Evolutionary conservation across 2,888 invertebrate genomes (phyloP).

Genomic region (Alcis repandata): DNA sequence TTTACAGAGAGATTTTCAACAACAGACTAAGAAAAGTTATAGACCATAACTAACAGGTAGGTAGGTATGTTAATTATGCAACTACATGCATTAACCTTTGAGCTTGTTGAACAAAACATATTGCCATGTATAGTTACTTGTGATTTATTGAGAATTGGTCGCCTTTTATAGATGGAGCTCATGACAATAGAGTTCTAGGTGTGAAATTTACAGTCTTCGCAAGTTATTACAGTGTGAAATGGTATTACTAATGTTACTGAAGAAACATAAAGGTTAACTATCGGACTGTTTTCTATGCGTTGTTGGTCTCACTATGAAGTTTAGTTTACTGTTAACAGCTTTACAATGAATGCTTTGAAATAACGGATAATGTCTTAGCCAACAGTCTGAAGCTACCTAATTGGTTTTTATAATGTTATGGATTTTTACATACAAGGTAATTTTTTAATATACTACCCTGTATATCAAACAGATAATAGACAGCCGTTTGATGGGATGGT

Average conservation of each 20-base stretch:
- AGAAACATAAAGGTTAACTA: slow-evolving; percentile 2
- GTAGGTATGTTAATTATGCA: not conserved
- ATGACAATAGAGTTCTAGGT: slow-evolving; percentile 23
- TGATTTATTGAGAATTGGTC: slow-evolving; percentile 33
- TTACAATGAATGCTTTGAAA: not conserved
- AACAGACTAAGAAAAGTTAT: not conserved
- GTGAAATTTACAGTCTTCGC: slow-evolving; percentile 17
- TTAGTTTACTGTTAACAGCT: not conserved
- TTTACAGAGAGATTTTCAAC: not conserved
- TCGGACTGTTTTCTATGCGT: slow-evolving; percentile 10
- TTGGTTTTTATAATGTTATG: too few species aligned
- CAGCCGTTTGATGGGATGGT: too few species aligned
- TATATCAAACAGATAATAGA: too few species aligned
- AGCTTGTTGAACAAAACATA: slow-evolving; percentile 25
- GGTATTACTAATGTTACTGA: slow-evolving; percentile 16
- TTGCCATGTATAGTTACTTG: slow-evolving; percentile 27
- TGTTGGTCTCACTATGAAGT: not conserved
- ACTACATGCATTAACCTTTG: not conserved
- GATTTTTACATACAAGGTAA: too few species aligned
- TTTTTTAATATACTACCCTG: too few species aligned
- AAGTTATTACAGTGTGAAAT: slow-evolving; percentile 31
- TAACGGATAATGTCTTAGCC: not conserved
- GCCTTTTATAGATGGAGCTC: slow-evolving; percentile 27
- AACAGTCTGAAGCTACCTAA: too few species aligned
- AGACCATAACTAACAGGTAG: not conserved